phyloP scores from a whole-genome alignment of 1,140 invertebrate genomes.

The Drosophila bifasciata region DNA sequence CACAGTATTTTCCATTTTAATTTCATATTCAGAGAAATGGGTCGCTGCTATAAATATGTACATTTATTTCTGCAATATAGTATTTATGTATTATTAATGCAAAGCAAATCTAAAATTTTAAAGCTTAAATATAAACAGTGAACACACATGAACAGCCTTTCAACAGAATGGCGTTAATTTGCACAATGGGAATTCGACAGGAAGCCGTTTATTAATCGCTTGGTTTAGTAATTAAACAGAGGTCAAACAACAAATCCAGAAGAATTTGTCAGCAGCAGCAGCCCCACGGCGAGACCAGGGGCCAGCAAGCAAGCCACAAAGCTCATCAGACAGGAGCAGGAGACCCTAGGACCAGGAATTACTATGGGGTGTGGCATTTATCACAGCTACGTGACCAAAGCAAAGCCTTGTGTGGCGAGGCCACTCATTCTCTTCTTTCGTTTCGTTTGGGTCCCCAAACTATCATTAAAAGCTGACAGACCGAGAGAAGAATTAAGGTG shows the following conservation, averaged over 20 bases:
- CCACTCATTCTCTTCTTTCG: conserved; percentile 6
- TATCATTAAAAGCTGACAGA: conserved; percentile 41
- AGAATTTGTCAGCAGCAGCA: conserved; percentile 62
- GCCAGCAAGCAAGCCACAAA: background rate
- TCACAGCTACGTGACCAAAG: conserved; percentile 62
- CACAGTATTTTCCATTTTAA: too few species aligned
- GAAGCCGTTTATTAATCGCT: conserved; percentile 54
- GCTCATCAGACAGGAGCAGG: too few species aligned
- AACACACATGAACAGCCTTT: background rate
- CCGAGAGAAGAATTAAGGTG: conserved; percentile 28
- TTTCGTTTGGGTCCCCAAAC: conserved; percentile 26
- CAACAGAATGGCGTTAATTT: conserved; percentile 1
- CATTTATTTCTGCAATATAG: too few species aligned
- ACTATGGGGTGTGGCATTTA: conserved; percentile 39
- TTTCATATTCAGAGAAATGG: too few species aligned
- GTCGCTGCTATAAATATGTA: too few species aligned
- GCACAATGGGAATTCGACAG: conserved; percentile 14
- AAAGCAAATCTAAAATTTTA: too few species aligned
- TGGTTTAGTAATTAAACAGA: conserved; percentile 69
- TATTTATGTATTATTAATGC: too few species aligned
- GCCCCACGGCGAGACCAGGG: conserved; percentile 11
- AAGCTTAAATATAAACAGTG: too few species aligned
- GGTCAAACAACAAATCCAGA: conserved; percentile 35
- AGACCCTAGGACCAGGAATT: too few species aligned
- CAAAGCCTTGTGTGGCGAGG: background rate